These are phyloP conservation scores for Drosophila paulistorum DNA, from an alignment of 1,140 invertebrate genomes.

Conservation along the genomic window DNA sequence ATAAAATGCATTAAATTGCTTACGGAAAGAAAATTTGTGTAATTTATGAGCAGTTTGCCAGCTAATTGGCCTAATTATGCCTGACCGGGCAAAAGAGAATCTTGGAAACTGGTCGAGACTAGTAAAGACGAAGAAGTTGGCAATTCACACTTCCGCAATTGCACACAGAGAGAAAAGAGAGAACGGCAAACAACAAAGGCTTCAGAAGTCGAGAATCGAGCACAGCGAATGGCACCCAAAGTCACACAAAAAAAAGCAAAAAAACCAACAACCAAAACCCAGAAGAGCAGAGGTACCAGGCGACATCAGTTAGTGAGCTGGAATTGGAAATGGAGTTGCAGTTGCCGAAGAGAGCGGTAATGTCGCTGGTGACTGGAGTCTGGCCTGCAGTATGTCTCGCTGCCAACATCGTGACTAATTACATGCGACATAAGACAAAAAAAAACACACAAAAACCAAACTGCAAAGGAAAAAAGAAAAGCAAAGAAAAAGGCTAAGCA, in stretches of 20 bases:
- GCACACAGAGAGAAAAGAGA: conserved; percentile 9
- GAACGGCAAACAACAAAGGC: conserved; percentile 74
- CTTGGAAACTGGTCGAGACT: conserved; percentile 30
- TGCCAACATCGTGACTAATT: conserved; percentile 80
- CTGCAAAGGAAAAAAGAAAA: conserved; percentile 19
- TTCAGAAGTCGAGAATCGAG: conserved; percentile 54
- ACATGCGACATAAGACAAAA: conserved; percentile 72
- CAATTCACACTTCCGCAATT: conserved; percentile 77
- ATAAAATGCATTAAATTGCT: conserved; percentile 42
- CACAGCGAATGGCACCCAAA: conserved; percentile 62
- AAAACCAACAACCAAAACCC: conserved; percentile 22
- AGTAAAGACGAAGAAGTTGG: conserved; percentile 20
- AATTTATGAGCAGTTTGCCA: conserved; percentile 73
- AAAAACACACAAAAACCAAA: conserved; percentile 48
- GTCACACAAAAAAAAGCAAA: conserved; percentile 15
- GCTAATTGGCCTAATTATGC: conserved; percentile 77
- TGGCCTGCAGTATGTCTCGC: conserved; percentile 75
- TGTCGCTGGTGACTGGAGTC: conserved; percentile 15
- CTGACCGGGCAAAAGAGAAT: conserved; percentile 35
- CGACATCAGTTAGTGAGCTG: conserved; percentile 37
- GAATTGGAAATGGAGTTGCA: conserved; percentile 12
- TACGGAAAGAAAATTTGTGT: conserved; percentile 50
- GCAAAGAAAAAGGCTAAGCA: conserved; percentile 30
- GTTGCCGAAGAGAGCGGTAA: neutral
- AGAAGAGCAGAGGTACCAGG: conserved; percentile 6